Conservation (phyloP, 2,113 vertebrate species). For the Phocoena sinus region DNA sequence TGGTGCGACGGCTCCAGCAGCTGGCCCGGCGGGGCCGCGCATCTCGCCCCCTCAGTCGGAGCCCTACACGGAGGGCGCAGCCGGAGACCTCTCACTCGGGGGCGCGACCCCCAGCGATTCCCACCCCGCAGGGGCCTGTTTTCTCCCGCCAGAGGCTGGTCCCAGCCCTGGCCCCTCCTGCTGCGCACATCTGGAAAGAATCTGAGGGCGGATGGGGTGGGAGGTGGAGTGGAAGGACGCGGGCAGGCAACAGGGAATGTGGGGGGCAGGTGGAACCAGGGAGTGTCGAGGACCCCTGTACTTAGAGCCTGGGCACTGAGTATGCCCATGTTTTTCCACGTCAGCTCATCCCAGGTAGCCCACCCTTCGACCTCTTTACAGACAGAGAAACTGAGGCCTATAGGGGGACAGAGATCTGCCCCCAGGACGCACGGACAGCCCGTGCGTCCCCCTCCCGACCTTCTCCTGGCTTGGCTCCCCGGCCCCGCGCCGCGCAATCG, state of each 20-base stretch:
- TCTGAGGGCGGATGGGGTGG: background rate
- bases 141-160: background rate
- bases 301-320: no score
- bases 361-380: background rate
- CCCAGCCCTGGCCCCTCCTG: slow-evolving; percentile 19
- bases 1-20: background rate
- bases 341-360: background rate
- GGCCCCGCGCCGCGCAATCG: background rate
- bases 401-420: background rate
- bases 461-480: background rate
- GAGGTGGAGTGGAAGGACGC: background rate
- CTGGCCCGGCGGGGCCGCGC: background rate
- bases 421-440: background rate
- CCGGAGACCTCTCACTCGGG: no score
- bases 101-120: background rate
- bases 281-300: background rate
- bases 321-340: background rate
- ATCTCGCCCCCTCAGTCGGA: background rate
- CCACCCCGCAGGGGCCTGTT: background rate
- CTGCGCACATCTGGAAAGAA: slow-evolving; percentile 68
- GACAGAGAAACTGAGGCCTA: background rate
- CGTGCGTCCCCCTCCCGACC: background rate
- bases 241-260: background rate
- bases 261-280: slow-evolving; percentile 57
- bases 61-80: background rate